Conservation (phyloP, 2,113 vertebrate species). For the Pelodiscus sinensis region DNA sequence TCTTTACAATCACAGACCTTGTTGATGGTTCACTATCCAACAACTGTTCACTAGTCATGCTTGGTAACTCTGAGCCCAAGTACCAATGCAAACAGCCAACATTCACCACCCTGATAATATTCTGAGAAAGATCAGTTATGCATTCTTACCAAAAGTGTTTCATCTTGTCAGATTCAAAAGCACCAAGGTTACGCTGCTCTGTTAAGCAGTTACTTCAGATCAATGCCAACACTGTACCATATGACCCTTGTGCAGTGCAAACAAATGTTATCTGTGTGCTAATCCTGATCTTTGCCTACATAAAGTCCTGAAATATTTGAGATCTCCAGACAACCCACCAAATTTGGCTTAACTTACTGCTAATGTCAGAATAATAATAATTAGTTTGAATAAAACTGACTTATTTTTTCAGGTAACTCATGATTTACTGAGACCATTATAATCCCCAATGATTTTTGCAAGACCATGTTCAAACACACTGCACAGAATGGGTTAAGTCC, state of each 20-base stretch:
- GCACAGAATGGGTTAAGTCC: conserved; percentile 28
- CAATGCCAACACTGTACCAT: neutral
- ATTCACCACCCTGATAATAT: neutral
- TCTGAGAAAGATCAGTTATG: neutral
- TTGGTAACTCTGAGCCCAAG: fast-evolving
- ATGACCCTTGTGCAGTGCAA: neutral
- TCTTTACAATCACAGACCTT: neutral
- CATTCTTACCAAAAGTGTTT: neutral
- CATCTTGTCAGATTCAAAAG: neutral
- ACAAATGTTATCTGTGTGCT: neutral
- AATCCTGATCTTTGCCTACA: neutral
- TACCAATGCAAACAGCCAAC: neutral
- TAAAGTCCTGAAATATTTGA: conserved; percentile 16
- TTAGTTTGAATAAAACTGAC: conserved; percentile 34
- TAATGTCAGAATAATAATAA: conserved; percentile 21
- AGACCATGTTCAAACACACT: conserved; percentile 11
- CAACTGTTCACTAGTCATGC: neutral
- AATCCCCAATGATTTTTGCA: neutral
- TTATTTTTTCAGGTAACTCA: conserved; percentile 38
- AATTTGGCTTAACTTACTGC: neutral
- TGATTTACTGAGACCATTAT: neutral
- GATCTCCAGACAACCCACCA: neutral
- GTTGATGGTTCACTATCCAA: neutral
- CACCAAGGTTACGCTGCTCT: neutral
- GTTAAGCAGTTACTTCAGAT: neutral